phyloP scores from a whole-genome alignment of 2,888 invertebrate genomes.

The Hemaris fuciformis region DNA sequence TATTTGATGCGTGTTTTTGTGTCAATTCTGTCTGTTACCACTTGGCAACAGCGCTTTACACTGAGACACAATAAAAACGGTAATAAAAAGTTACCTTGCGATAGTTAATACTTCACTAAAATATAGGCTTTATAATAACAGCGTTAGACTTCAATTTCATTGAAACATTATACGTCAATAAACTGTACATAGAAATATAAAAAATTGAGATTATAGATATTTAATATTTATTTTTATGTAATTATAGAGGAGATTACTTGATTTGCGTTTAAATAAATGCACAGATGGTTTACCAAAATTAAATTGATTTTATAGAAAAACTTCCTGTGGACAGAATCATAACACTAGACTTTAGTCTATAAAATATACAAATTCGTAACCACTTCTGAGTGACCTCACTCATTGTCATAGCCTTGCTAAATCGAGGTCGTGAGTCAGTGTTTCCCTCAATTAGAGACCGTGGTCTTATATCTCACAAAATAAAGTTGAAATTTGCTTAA shows the following conservation, averaged over 20 bases:
- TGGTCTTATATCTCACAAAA: neutral
- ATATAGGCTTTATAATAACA: neutral
- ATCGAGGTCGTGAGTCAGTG: conserved; percentile 24
- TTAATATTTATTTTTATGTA: neutral
- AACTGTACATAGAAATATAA: neutral
- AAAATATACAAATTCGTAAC: neutral
- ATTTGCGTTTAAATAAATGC: neutral
- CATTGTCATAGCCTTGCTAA: conserved; percentile 22
- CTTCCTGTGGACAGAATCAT: too few species aligned
- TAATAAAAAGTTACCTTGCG: neutral
- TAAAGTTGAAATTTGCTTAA: neutral
- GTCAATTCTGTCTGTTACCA: neutral
- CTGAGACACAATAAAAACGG: neutral
- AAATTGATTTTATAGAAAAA: too few species aligned
- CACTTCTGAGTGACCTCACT: conserved; percentile 16
- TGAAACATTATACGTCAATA: neutral
- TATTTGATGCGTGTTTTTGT: neutral
- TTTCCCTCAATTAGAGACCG: neutral
- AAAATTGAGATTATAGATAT: neutral
- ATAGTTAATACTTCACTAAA: neutral
- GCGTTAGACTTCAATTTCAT: neutral
- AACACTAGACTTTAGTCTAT: neutral
- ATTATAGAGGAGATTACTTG: neutral
- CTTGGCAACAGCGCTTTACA: neutral
- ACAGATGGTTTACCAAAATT: neutral